These are phyloP conservation scores for Axinella damicornis DNA, from an alignment of 37 sponge, comb jelly and placozoan species.

Conservation along the genomic window DNA sequence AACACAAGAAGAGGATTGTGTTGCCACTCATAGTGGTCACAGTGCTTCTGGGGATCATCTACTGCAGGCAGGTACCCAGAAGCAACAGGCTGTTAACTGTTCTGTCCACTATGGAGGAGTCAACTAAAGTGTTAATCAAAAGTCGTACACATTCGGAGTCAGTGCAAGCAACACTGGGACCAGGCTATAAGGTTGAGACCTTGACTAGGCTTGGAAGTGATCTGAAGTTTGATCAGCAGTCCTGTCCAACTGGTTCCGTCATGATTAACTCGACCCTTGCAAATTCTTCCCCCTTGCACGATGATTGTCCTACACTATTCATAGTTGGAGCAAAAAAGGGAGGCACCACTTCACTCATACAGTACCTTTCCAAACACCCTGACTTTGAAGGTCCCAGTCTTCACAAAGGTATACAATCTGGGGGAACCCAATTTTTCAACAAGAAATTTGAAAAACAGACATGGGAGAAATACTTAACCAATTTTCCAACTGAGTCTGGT, in stretches of 20 bases:
- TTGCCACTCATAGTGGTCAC: too few species aligned
- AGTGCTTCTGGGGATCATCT: too few species aligned
- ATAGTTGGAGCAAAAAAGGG: slow-evolving; percentile 84
- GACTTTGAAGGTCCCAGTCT: slow-evolving; percentile 64
- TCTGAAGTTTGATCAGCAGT: slow-evolving; percentile 23
- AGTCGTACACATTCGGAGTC: too few species aligned
- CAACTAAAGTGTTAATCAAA: too few species aligned
- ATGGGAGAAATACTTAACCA: slow-evolving; percentile 57
- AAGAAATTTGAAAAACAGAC: slow-evolving; percentile 7
- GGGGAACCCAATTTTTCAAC: slow-evolving; percentile 80
- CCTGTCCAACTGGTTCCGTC: slow-evolving; percentile 49
- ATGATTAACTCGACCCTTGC: neutral
- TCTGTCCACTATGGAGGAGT: too few species aligned
- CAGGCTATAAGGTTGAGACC: too few species aligned
- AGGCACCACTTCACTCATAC: slow-evolving; percentile 82
- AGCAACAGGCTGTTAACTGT: too few species aligned
- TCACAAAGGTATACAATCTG: slow-evolving; percentile 46
- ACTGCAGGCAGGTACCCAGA: too few species aligned
- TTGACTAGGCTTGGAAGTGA: slow-evolving; percentile 47
- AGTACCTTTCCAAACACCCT: slow-evolving; percentile 80
- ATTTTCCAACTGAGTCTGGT: slow-evolving; percentile 10
- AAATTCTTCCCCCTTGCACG: slow-evolving; percentile 31
- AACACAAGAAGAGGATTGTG: too few species aligned
- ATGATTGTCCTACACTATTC: slow-evolving; percentile 79
- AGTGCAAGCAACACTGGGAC: too few species aligned